Percentiles rank a stretch among this genome's conserved stretches.
Conservation (phyloP, 2,797 vertebrate species). For the Scomberomorus guttatus region DNA sequence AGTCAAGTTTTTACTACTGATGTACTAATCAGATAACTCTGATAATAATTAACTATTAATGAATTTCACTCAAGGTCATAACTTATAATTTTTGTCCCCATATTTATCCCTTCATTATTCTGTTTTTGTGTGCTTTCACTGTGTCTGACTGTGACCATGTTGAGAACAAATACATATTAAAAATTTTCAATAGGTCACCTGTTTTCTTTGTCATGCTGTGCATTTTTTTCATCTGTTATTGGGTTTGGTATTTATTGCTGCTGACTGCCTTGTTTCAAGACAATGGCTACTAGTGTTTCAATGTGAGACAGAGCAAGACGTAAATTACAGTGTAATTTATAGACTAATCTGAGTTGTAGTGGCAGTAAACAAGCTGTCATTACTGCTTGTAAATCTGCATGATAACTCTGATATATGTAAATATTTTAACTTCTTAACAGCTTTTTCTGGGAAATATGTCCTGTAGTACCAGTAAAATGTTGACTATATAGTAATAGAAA, state of each 20-base stretch:
- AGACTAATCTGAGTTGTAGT: neutral
- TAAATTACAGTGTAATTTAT: neutral
- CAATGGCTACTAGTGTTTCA: neutral
- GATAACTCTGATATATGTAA: neutral
- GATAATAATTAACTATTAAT: neutral
- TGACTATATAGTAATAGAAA: too few species aligned
- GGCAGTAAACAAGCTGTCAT: neutral
- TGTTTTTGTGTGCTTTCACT: neutral
- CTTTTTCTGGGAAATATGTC: too few species aligned
- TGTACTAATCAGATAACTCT: neutral
- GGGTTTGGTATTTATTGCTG: neutral
- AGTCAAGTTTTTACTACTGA: neutral
- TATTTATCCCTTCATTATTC: neutral
- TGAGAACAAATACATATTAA: too few species aligned
- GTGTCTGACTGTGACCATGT: too few species aligned
- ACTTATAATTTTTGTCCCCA: neutral
- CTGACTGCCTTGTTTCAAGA: neutral
- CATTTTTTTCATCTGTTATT: neutral
- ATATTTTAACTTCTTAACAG: too few species aligned
- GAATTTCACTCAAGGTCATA: neutral
- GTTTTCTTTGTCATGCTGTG: neutral
- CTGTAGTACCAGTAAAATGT: too few species aligned
- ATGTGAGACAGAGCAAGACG: neutral
- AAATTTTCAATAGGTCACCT: too few species aligned
- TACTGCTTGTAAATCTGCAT: neutral